Evolutionary conservation across 30 jellyfish, hydroid and myxozoan genomes (phyloP), one percentile per base, ranked within the genome.

Genomic region (Chrysaora quinquecirrha): DNA sequence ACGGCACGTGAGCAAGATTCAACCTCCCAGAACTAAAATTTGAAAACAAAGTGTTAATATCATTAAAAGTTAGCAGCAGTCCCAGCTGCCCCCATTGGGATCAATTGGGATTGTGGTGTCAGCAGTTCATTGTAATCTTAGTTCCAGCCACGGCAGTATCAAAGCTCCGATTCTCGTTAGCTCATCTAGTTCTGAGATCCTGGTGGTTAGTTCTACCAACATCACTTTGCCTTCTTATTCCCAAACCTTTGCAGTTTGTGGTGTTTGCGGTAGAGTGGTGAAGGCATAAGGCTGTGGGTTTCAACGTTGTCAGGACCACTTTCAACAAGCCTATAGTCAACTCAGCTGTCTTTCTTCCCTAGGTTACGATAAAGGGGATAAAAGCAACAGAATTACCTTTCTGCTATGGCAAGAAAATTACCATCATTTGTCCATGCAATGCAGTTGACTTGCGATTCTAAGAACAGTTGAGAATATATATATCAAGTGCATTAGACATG

Each of bases 341-440:
- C n/a, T n/a, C n/a, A n/a, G n/a, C n/a, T 43, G 58, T 6, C 9
- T 43, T 43, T 9, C 58, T 43, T 43, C 12, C 9, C 16, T 6
- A 43, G 58, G 58, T 6, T 6, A 43, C 58, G 9, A 16, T 6
- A 6, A 6, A 43, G 16, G 10, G 6, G 32, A 60, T 22, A 46
- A 18, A 2, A 48, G n/a, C n/a, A 18, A 0, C 9, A 27, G 22
- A 24, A 52, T 11, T 34, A 90, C 97, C 97, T 83, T 30, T 90
- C 95, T 19, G 79, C 96, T 30, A 78, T 30, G 4, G 88, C 96
- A 32, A 90, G 34, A 64, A 90, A 84, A 18, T 65, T 72, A 24
- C 94, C 87, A 30, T 86, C 97, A 21, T 78, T 12, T 12, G 50
- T 58, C 96, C 95, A 84, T 21, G 90, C 86, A 75, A 83, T 34